phyloP scores from a whole-genome alignment of 2,797 vertebrate species.

The Vespertilio murinus region DNA sequence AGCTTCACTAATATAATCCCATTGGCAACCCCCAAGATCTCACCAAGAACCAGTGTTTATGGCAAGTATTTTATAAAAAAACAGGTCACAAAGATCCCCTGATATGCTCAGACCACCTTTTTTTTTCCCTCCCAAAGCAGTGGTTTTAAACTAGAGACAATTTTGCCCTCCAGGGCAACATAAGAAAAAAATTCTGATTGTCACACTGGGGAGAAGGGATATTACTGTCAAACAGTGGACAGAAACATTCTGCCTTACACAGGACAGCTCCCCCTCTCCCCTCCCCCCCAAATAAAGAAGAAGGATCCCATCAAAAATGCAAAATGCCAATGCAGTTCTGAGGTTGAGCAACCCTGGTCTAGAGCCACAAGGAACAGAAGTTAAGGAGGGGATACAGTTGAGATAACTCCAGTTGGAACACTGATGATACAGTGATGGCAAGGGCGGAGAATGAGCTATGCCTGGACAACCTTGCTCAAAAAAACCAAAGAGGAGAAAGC shows the following conservation, averaged over 20 bases:
- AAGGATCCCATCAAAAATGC: neutral
- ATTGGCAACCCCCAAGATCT: neutral
- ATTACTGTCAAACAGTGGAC: too few species aligned
- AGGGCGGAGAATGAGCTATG: neutral
- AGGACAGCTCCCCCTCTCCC: neutral
- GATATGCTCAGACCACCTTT: neutral
- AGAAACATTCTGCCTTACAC: neutral
- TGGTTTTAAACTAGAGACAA: neutral
- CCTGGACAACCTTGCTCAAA: neutral
- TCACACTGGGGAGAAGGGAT: neutral
- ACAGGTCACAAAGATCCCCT: neutral
- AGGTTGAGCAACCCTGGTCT: neutral
- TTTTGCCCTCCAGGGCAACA: neutral
- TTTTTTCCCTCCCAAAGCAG: too few species aligned
- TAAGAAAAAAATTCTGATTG: neutral
- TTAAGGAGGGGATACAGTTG: neutral
- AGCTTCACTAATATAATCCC: neutral
- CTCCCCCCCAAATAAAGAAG: too few species aligned
- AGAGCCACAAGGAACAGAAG: neutral
- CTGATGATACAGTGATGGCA: neutral
- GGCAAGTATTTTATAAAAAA: constrained; percentile 23
- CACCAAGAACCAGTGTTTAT: neutral
- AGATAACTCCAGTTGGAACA: neutral
- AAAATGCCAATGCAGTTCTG: neutral
- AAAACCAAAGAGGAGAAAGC: neutral